Evolutionary conservation across 1,140 invertebrate genomes (phyloP), one percentile per base, ranked within the genome.

Genomic region (Lutraria rhynchaena): DNA sequence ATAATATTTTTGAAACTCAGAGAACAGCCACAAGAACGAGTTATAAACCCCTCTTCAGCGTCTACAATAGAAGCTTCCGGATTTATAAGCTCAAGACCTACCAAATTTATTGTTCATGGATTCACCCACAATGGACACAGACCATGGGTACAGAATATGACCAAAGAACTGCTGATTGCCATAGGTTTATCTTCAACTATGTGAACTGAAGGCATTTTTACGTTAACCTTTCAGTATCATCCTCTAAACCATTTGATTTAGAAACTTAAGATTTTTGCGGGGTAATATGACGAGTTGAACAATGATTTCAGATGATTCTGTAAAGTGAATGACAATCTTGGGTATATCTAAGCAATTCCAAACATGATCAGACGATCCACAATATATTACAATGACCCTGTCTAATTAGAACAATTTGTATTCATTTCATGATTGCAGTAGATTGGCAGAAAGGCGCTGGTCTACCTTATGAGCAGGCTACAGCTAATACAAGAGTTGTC

Each of bases 131-230:
- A 96, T 86, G 98, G 97, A 88, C 95, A 95, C 31, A 69, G 97
- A 86, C 95, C 97, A 11, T 99, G 97, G 97, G 96, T 98, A 22
- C 96, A 96, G 87, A 97, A 98, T 89, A 98, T 98, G 96, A 94
- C 96, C 46, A 95, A 96, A 29, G 96, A 97, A 11, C 93, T 98
- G 0, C 96, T 98, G 27, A 82, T 29, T 35, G 22, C 27, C 3
- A 80, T 85, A 65, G 31, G 37, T 41, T 41, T n/a, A n/a, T n/a
- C n/a, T n/a, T n/a, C n/a, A n/a, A n/a, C n/a, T n/a, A n/a, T n/a
- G n/a, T n/a, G n/a, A n/a, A n/a, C n/a, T n/a, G n/a, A n/a, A n/a
- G n/a, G n/a, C n/a, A n/a, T n/a, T n/a, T n/a, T n/a, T n/a, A n/a
- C n/a, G n/a, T n/a, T n/a, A n/a, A n/a, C n/a, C n/a, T n/a, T n/a